Evolutionary conservation across 2,113 vertebrate genomes (phyloP), one percentile per base, ranked within the genome.

Genomic region (Murina feae): DNA sequence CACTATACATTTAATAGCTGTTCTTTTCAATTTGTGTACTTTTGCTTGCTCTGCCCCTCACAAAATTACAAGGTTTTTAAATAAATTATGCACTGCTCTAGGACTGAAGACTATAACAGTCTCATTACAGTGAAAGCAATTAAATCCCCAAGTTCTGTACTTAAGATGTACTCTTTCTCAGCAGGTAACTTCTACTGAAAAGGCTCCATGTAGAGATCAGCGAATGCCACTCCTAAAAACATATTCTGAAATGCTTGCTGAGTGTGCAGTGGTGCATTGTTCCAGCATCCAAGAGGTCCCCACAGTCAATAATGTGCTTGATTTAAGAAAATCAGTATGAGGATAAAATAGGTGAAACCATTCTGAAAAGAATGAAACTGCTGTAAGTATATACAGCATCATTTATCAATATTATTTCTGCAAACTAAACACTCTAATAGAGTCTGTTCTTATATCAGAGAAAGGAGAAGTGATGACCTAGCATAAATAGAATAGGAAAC

Each of bases 1-100:
- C 75, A 47, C n/a, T 58, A 39, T 81, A 28, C 39, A 87, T 58
- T 74, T 82, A 32, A 68, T 80, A 84, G 28, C 25, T 51, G 5
- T 60, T 79, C 80, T 83, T 42, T 95, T 86, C 28, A 7, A 66
- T 82, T 90, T 80, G 69, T 66, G 83, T 42, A 65, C 30, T 72
- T 81, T 37, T 28, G 25, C 23, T 89, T 87, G 47, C 35, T 49
- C 44, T 82, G 55, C 17, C 35, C 20, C 37, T 93, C 47, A 85
- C 44, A 86, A 71, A 79, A 69, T 37, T 21, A 68, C 37, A 80
- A 60, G 7, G 5, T 44, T 84, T 83, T 84, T 39, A 89, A 72
- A 80, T 74, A 74, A 91, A 93, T 25, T 86, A 5, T 55, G 30
- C 4, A 28, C 39, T 68, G 1, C 37, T 79, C 63, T 53, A 83